Evolutionary conservation across 2,888 invertebrate species (phyloP), one percentile per base, ranked within the genome.

Genomic region (Callimorpha dominula): DNA sequence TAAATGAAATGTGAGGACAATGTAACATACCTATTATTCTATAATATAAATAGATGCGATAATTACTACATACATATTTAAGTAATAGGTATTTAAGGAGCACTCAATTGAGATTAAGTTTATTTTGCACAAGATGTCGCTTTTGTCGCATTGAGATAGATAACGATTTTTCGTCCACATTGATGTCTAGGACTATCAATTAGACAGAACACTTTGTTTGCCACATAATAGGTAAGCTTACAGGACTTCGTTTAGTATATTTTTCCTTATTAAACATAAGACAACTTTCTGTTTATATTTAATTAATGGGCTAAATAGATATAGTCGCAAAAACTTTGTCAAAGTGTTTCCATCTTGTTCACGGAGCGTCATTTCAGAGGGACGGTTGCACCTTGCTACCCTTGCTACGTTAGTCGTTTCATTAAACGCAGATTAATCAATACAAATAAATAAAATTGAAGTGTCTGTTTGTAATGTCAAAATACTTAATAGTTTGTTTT

Each of bases 271-370:
- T 31, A 31, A 31, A 31, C 7, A 31, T 60, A 60, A 60, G 12
- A 62, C 54, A 69, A 31, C 69, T 50, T 63, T 60, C 57, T 72
- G 65, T 84, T 84, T 86, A 86, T 86, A 63, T 86, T 82, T 91
- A 92, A 92, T 92, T 91, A 92, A 92, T 92, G 89, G 77, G 75
- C 85, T 80, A 87, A 89, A 90, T 89, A 90, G 90, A 90, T 90
- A 88, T 87, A 71, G 80, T 81, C 80, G 78, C 84, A 86, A 87
- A 87, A 88, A 84, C 75, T 78, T 85, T 52, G 12, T 3, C 17
- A 74, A 92, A 92, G 82, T 92, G 92, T 92, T 91, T 90, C 91
- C 92, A 92, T 92, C 86, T 89, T 82, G 66, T 43, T 43, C 66
- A 77, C 75, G 83, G 78, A 74, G 78, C 81, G 87, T 84, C 85